Percentiles rank a stretch among this genome's conserved stretches.
Evolutionary conservation across 2,113 vertebrate species (phyloP).

Genomic region (Pavo muticus): DNA sequence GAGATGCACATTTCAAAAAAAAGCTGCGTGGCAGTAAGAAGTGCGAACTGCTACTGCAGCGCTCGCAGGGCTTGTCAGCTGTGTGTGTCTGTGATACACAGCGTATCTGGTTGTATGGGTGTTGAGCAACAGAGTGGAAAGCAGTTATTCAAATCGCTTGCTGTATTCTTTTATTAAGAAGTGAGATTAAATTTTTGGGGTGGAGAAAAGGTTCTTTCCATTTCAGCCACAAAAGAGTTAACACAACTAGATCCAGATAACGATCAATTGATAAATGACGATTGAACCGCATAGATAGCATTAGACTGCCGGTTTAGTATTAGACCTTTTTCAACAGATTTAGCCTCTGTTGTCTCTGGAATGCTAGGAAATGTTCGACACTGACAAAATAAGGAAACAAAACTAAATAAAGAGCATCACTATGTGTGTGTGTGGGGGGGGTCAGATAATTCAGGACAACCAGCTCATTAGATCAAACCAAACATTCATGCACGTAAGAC

Average conservation of each 20-base stretch:
- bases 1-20: conserved; percentile 44
- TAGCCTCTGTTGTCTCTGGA: conserved; percentile 69
- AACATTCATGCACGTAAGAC: neutral
- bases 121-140: conserved; percentile 23
- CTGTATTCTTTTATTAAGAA: conserved; percentile 41
- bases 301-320: conserved; percentile 78
- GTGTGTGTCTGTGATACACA: neutral
- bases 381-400: conserved; percentile 63
- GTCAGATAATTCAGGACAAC: conserved; percentile 47
- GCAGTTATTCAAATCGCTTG: conserved; percentile 28
- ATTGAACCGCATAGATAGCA: conserved; percentile 78
- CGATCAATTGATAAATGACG: conserved; percentile 82
- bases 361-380: conserved; percentile 62
- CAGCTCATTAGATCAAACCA: conserved; percentile 1
- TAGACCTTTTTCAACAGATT: conserved; percentile 75
- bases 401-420: conserved; percentile 61
- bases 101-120: conserved; percentile 25
- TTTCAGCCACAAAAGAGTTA: conserved; percentile 80
- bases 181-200: neutral
- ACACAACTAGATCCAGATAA: conserved; percentile 77
- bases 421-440: neutral
- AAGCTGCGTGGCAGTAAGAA: conserved; percentile 4
- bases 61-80: conserved; percentile 19
- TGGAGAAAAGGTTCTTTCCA: conserved; percentile 21
- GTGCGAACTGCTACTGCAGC: neutral